phyloP scores from a whole-genome alignment of 2,888 invertebrate species.

The Dorcus parallelipipedus region DNA sequence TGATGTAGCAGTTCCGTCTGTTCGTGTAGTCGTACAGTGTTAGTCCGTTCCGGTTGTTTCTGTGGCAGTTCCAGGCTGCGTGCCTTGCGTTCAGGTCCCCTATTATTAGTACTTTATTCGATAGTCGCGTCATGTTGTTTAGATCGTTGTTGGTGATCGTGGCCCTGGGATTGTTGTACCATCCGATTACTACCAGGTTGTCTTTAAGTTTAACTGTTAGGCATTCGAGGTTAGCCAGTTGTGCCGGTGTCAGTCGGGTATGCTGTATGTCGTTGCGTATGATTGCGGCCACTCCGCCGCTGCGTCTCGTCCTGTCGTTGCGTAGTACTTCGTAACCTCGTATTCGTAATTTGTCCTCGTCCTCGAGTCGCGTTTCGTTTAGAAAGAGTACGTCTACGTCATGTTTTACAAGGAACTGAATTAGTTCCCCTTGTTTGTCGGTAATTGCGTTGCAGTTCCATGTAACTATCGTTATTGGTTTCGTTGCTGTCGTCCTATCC shows the following conservation, averaged over 20 bases:
- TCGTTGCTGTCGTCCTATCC: no score
- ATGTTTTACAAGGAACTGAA: no score
- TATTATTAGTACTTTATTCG: constrained; percentile 7
- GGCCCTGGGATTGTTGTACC: constrained; percentile 13
- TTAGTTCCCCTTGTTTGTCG: no score
- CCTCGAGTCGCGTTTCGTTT: no score
- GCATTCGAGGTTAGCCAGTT: constrained; percentile 7
- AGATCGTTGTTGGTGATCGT: constrained; percentile 7
- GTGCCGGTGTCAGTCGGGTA: neutral
- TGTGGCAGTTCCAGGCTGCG: constrained; percentile 18
- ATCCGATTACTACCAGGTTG: constrained; percentile 3
- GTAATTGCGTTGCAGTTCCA: no score
- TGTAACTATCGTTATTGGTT: no score
- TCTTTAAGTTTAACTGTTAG: constrained; percentile 11
- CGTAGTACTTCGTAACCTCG: no score
- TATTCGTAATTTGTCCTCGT: no score
- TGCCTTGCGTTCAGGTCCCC: constrained; percentile 24
- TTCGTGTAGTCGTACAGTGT: constrained; percentile 9
- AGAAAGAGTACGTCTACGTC: no score
- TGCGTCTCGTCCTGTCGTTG: no score
- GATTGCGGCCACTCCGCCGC: neutral
- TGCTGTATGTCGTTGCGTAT: neutral
- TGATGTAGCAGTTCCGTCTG: neutral
- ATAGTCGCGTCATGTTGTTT: neutral
- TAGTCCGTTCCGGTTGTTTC: constrained; percentile 18